These are phyloP conservation scores for Conus betulinus DNA, from an alignment of 1,140 invertebrate species.

Conservation along the genomic window DNA sequence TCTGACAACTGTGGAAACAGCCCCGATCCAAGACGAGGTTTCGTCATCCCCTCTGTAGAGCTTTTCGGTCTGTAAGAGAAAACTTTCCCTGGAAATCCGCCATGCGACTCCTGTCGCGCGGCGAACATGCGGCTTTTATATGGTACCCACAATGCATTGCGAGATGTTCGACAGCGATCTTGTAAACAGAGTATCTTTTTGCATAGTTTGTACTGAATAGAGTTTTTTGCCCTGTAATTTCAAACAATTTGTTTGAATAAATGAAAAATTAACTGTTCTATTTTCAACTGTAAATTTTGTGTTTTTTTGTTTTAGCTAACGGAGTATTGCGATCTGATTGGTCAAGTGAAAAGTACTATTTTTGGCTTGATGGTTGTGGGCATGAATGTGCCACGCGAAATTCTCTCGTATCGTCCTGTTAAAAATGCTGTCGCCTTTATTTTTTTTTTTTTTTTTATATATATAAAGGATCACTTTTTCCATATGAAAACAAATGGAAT, in stretches of 20 bases:
- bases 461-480: too few relatives aligned
- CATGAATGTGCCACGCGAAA: not conserved
- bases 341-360: not conserved
- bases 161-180: not conserved
- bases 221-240: not conserved
- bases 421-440: not conserved
- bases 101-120: constrained; percentile 15
- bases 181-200: too few relatives aligned
- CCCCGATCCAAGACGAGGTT: not conserved
- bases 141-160: constrained; percentile 26
- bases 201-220: too few relatives aligned
- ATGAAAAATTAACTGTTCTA: not conserved
- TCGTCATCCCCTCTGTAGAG: not conserved
- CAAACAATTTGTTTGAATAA: constrained; percentile 2
- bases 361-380: not conserved
- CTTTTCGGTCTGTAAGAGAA: not conserved
- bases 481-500: too few relatives aligned
- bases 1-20: not conserved
- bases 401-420: not conserved
- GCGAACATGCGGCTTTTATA: constrained; percentile 11
- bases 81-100: not conserved
- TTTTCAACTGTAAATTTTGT: not conserved
- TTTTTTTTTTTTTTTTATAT: too few relatives aligned
- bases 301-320: too few relatives aligned
- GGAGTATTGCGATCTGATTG: not conserved